Conservation (phyloP, 2,113 vertebrate genomes). For the Cyprinodon tularosa region DNA sequence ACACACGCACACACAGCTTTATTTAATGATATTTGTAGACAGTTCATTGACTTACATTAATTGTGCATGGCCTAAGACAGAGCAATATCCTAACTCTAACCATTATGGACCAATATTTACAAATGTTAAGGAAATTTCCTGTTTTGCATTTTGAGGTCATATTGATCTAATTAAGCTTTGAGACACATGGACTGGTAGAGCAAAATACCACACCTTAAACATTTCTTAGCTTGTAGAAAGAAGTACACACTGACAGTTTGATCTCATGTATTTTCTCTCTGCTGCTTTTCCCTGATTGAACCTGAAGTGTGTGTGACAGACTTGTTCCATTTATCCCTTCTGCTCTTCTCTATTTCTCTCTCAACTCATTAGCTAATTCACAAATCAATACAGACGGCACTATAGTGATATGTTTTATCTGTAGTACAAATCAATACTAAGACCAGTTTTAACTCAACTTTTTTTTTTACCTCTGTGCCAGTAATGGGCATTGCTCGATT, state of each 20-base stretch:
- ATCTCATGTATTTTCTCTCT: not conserved
- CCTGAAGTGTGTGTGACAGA: conserved; percentile 44
- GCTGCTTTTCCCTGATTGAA: conserved; percentile 13
- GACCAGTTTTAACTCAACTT: conserved; percentile 1
- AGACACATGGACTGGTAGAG: not conserved
- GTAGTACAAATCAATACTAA: conserved; percentile 29
- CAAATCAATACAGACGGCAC: conserved; percentile 61
- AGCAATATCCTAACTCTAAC: too few relatives aligned
- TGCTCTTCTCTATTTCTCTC: conserved; percentile 47
- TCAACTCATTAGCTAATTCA: conserved; percentile 70
- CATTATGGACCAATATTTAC: not conserved
- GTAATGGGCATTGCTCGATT: not conserved
- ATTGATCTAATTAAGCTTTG: not conserved
- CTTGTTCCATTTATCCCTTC: conserved; percentile 5
- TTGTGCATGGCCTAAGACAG: too few relatives aligned
- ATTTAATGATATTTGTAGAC: too few relatives aligned
- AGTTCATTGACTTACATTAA: not conserved
- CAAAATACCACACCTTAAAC: not conserved
- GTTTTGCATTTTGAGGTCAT: not conserved
- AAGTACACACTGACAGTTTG: not conserved
- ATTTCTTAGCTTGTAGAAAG: not conserved
- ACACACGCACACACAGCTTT: too few relatives aligned
- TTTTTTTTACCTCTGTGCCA: not conserved
- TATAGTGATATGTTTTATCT: conserved; percentile 14
- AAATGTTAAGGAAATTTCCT: not conserved